These are phyloP conservation scores for Halichoerus grypus DNA, from an alignment of 2,113 vertebrate species.

Conservation along the genomic window DNA sequence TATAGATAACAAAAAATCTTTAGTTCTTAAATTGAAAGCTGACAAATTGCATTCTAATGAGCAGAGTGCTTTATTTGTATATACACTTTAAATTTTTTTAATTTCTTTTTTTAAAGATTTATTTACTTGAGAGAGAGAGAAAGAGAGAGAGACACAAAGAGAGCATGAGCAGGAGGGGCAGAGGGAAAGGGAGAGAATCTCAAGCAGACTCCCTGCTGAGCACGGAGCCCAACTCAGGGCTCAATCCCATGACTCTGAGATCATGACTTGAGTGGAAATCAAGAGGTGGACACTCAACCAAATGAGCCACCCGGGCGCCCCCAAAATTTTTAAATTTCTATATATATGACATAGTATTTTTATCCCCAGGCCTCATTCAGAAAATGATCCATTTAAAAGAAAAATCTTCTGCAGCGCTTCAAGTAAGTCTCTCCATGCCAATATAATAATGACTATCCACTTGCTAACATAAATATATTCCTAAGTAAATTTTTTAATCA, in stretches of 20 bases:
- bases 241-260: background rate
- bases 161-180: background rate
- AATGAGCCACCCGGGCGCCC: background rate
- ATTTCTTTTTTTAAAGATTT: background rate
- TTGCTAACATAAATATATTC: conserved; percentile 67
- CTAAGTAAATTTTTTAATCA: conserved; percentile 49
- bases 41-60: background rate
- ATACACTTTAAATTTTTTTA: background rate
- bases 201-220: background rate
- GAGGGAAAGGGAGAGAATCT: background rate
- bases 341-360: conserved; percentile 36
- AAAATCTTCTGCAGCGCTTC: background rate
- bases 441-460: conserved; percentile 23
- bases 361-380: background rate
- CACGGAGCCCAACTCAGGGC: background rate
- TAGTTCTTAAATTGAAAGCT: conserved; percentile 22
- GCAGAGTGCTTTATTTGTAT: background rate
- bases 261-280: background rate
- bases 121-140: background rate
- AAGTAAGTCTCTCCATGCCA: conserved; percentile 10
- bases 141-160: background rate
- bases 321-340: background rate
- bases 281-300: background rate
- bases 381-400: conserved; percentile 54
- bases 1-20: conserved; percentile 19